phyloP scores from a whole-genome alignment of 2,113 vertebrate genomes.

The Actenoides lindsayi region DNA sequence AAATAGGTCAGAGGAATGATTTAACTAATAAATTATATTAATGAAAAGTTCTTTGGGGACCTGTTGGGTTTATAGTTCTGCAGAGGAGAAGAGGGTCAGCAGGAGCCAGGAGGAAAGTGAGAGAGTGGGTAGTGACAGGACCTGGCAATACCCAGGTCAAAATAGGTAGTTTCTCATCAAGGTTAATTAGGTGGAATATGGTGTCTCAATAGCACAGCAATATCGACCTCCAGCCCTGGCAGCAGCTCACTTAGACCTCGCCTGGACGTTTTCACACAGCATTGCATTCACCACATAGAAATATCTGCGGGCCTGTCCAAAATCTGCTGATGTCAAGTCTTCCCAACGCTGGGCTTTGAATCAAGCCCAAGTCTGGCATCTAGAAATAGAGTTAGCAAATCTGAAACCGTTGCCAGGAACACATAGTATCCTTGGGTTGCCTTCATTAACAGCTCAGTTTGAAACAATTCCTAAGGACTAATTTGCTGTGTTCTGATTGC shows the following conservation, averaged over 20 bases:
- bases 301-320: neutral
- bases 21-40: conserved; percentile 60
- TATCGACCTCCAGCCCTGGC: neutral
- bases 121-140: neutral
- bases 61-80: neutral
- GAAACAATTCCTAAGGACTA: neutral
- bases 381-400: conserved; percentile 4
- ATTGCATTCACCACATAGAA: neutral
- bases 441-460: neutral
- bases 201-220: neutral
- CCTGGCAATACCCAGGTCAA: neutral
- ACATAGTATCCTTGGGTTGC: neutral
- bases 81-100: conserved; percentile 16
- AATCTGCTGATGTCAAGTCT: neutral
- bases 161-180: neutral
- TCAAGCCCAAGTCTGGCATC: neutral
- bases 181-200: neutral
- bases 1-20: conserved; percentile 43
- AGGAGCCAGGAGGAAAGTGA: neutral
- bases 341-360: neutral
- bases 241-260: neutral
- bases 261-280: neutral
- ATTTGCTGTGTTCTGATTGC: neutral
- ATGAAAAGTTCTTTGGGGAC: conserved; percentile 50
- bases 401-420: neutral